Percentiles rank a stretch among this genome's conserved stretches.
Conservation (phyloP, 2,113 vertebrate genomes). For the Ictidomys tridecemlineatus region DNA sequence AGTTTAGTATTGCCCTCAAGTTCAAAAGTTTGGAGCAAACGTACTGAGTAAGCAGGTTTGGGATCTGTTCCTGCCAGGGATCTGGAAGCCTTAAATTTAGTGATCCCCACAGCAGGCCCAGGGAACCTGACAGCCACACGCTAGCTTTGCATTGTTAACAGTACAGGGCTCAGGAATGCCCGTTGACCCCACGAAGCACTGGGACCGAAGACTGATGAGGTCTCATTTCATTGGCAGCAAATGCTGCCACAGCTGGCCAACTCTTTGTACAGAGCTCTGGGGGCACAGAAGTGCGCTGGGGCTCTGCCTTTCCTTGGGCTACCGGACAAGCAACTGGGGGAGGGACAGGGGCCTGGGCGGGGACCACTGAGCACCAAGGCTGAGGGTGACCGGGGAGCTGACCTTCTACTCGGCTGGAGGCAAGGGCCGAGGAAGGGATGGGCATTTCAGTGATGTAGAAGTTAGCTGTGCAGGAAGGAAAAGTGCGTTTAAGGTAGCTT, state of each 20-base stretch:
- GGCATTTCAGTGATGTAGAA: conserved; percentile 84
- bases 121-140: conserved; percentile 58
- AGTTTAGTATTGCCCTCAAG: conserved; percentile 85
- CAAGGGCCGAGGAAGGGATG: conserved; percentile 38
- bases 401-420: conserved; percentile 39
- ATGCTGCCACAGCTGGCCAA: conserved; percentile 27
- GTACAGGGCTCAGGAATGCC: conserved; percentile 73
- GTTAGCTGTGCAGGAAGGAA: conserved; percentile 87
- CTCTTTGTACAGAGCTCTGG: conserved; percentile 61
- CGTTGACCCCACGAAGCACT: conserved; percentile 49
- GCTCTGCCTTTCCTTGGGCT: conserved; percentile 75
- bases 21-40: conserved; percentile 88
- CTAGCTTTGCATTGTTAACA: conserved; percentile 3
- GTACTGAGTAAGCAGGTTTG: conserved; percentile 84
- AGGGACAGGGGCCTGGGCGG: not conserved
- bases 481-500: conserved; percentile 88
- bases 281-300: not conserved
- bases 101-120: conserved; percentile 73
- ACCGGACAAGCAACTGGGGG: conserved; percentile 49
- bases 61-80: conserved; percentile 84
- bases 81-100: conserved; percentile 83
- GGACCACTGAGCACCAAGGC: conserved; percentile 81
- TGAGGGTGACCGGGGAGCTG: conserved; percentile 72
- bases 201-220: conserved; percentile 40
- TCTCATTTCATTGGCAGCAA: conserved; percentile 54